Evolutionary conservation across 2,888 invertebrate genomes (phyloP).

Genomic region (Sarcophaga carnaria): DNA sequence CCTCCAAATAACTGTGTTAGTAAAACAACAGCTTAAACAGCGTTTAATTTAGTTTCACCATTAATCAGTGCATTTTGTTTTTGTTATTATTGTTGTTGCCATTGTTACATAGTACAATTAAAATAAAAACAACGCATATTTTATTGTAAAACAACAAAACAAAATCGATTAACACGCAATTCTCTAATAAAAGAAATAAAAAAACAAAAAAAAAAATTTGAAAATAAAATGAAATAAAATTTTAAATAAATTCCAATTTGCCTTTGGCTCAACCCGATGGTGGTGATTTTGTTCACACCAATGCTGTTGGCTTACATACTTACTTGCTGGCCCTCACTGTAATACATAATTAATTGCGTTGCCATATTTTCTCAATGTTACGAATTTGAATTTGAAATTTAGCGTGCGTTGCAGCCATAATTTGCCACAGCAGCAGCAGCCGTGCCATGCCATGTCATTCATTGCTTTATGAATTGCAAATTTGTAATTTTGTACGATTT

Average conservation of each 20-base stretch:
- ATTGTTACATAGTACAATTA: neutral
- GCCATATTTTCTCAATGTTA: slow-evolving; percentile 31
- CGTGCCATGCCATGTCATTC: neutral
- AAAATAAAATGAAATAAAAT: neutral
- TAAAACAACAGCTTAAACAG: slow-evolving; percentile 39
- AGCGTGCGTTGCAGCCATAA: slow-evolving; percentile 27
- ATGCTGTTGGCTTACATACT: neutral
- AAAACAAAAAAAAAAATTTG: too few relatives aligned
- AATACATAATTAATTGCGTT: slow-evolving; percentile 28
- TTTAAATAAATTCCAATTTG: slow-evolving; percentile 28
- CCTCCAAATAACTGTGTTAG: slow-evolving; percentile 52
- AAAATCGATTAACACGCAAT: slow-evolving; percentile 63
- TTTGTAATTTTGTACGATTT: slow-evolving; percentile 25
- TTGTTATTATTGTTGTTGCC: too few relatives aligned
- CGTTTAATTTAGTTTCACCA: slow-evolving; percentile 30
- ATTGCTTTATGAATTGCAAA: slow-evolving; percentile 48
- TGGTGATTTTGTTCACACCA: neutral
- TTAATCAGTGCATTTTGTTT: slow-evolving; percentile 40
- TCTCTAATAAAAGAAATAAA: slow-evolving; percentile 7
- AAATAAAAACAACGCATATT: neutral
- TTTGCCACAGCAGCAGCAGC: slow-evolving; percentile 26
- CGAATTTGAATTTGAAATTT: slow-evolving; percentile 5
- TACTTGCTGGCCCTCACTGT: neutral
- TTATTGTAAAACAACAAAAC: too few relatives aligned
- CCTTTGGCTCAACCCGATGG: neutral